Conservation (phyloP, 2,797 vertebrate genomes). For the Carapus acus region DNA sequence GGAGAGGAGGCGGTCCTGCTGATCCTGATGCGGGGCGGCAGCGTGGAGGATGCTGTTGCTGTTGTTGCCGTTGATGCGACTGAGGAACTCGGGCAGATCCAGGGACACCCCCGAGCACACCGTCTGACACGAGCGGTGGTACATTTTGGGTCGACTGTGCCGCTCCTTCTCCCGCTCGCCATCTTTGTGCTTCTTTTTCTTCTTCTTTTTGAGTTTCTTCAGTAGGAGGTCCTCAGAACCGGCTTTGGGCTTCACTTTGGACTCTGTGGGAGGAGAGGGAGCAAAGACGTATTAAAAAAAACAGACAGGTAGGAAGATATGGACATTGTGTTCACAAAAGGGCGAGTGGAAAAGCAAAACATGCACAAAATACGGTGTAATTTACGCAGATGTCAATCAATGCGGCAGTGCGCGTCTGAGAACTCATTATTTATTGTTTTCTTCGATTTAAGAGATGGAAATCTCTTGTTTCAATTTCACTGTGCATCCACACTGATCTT, state of each 20-base stretch:
- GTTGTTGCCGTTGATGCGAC: constrained; percentile 62
- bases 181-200: constrained; percentile 99
- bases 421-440: no score
- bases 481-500: no score
- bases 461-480: no score
- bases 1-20: constrained; percentile 56
- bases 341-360: no score
- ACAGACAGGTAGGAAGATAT: no score
- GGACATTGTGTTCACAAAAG: no score
- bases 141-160: constrained; percentile 87
- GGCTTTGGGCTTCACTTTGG: constrained; percentile 83
- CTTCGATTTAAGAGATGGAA: no score
- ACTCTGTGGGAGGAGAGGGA: constrained; percentile 62
- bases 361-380: no score
- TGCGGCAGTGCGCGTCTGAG: no score
- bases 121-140: constrained; percentile 93
- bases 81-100: constrained; percentile 60
- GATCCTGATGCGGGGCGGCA: constrained; percentile 56
- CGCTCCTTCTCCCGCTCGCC: constrained; percentile 89
- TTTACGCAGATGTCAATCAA: no score
- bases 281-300: neutral
- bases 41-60: constrained; percentile 57
- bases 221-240: constrained; percentile 85
- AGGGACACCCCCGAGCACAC: constrained; percentile 81
- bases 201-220: constrained; percentile 99